Percentiles rank a stretch among this genome's conserved stretches.
Evolutionary conservation across 2,113 vertebrate genomes (phyloP).

Genomic region (Daphoenositta chrysoptera): DNA sequence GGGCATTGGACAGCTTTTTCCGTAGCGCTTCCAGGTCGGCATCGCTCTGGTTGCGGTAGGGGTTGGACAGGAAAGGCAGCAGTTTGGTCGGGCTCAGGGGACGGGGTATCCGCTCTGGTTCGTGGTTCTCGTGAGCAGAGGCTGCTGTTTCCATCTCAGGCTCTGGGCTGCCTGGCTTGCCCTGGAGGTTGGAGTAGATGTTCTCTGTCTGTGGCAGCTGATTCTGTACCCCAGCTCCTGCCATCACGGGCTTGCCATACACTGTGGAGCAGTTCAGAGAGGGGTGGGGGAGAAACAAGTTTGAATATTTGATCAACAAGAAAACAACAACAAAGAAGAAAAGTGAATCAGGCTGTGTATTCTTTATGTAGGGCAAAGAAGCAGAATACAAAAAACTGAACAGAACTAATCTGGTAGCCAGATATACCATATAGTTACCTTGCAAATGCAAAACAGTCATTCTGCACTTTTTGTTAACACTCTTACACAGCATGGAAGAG

Average conservation of each 20-base stretch:
- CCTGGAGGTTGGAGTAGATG: conserved; percentile 69
- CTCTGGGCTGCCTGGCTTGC: conserved; percentile 76
- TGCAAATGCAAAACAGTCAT: neutral
- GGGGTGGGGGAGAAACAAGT: neutral
- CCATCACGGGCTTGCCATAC: conserved; percentile 91
- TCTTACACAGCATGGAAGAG: neutral
- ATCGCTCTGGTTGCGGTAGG: conserved; percentile 94
- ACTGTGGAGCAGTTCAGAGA: conserved; percentile 68
- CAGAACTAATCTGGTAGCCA: neutral
- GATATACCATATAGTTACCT: neutral
- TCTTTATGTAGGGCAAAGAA: neutral
- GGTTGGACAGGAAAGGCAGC: conserved; percentile 92
- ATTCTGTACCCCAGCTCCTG: conserved; percentile 62
- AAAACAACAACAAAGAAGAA: neutral
- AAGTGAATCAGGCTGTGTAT: neutral
- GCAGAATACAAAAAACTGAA: neutral
- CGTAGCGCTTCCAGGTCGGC: conserved; percentile 91
- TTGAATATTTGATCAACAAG: neutral
- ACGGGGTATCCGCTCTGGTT: conserved; percentile 87
- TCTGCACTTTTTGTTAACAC: neutral
- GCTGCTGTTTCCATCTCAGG: conserved; percentile 60
- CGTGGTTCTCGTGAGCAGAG: conserved; percentile 68
- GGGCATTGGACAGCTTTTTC: conserved; percentile 92
- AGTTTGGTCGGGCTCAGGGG: conserved; percentile 96
- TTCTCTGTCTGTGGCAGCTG: conserved; percentile 74